Base-by-base conservation (phyloP, 2,888 invertebrate genomes). In the Caenorhabditis doughertyi region DNA sequence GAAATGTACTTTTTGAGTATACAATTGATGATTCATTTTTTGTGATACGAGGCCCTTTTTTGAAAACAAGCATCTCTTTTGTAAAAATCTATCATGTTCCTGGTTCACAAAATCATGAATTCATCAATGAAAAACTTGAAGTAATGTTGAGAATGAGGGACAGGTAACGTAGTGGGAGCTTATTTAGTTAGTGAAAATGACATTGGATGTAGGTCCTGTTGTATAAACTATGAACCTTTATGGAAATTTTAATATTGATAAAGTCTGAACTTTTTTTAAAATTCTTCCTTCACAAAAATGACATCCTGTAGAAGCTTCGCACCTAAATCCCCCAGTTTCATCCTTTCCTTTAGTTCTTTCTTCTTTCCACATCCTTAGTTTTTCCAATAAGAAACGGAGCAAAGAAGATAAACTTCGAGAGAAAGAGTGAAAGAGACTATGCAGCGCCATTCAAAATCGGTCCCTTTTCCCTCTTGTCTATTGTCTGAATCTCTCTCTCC, bases 371-470 rank as follows among this genome's bases (percentile, higher is more conserved):
- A 13, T 11, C 55, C 55, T 44, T 56, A 32, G 25, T 56, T 39
- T 44, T 35, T 64, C 56, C 44, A 60, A 62, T 35, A 49, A 73
- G 72, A 62, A 53, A 44, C 62, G 53, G 53, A 73, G 72, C 51
- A 27, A 58, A 72, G 80, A 73, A 72, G 73, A 73, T 72, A 68
- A 73, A 68, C 58, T 73, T 73, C 67, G 72, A 73, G 72, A 64
- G 65, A 49, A n/a, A 58, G 16, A 25, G 56, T 42, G 25, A 60
- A n/a, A 39, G n/a, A 49, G 18, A 29, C 35, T 32, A 51, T 62
- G 65, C 35, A 51, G 64, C 65, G 53, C 80, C 60, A 60, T 67
- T 80, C 64, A 42, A 62, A 62, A 58, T 77, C 68, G 29, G 55
- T 29, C 55, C 42, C 23, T 25, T n/a, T 21, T 49, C 16, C 23